phyloP scores from a whole-genome alignment of 2,888 invertebrate species.

The Sepiola atlantica region DNA sequence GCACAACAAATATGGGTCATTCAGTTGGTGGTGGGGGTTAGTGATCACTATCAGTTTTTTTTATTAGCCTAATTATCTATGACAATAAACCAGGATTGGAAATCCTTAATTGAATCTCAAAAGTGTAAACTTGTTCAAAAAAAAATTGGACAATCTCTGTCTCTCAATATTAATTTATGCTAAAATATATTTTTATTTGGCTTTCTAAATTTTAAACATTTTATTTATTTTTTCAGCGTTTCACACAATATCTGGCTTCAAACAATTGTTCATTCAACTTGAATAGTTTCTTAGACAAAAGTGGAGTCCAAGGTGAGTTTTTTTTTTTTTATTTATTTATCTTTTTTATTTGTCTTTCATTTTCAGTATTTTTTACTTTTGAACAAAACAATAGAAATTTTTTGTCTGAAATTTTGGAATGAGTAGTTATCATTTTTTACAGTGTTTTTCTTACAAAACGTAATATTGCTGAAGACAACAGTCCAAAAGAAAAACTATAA shows the following conservation, averaged over 20 bases:
- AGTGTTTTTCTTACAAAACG: too few relatives aligned
- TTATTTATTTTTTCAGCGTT: conserved; percentile 83
- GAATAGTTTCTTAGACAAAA: conserved; percentile 97
- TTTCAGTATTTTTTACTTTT: too few relatives aligned
- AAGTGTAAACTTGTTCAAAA: not conserved
- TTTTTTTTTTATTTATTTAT: not conserved
- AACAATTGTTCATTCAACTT: conserved; percentile 99
- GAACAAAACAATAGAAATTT: too few relatives aligned
- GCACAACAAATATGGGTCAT: too few relatives aligned
- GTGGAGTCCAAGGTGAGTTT: conserved; percentile 93
- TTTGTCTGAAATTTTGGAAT: too few relatives aligned
- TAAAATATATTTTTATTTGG: not conserved
- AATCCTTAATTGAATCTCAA: too few relatives aligned
- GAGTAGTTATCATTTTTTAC: too few relatives aligned
- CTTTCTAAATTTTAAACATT: not conserved
- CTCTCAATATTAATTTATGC: not conserved
- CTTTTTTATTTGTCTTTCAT: not conserved
- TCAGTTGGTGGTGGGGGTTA: too few relatives aligned
- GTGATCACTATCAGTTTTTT: too few relatives aligned
- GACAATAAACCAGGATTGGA: too few relatives aligned
- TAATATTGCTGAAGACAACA: not conserved
- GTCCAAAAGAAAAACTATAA: not conserved
- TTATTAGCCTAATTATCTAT: too few relatives aligned
- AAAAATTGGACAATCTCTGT: not conserved
- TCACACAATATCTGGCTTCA: conserved; percentile 99